Percentiles rank a stretch among this genome's conserved stretches.
Conservation (phyloP, 2,888 invertebrate species). For the Apamea crenata region DNA sequence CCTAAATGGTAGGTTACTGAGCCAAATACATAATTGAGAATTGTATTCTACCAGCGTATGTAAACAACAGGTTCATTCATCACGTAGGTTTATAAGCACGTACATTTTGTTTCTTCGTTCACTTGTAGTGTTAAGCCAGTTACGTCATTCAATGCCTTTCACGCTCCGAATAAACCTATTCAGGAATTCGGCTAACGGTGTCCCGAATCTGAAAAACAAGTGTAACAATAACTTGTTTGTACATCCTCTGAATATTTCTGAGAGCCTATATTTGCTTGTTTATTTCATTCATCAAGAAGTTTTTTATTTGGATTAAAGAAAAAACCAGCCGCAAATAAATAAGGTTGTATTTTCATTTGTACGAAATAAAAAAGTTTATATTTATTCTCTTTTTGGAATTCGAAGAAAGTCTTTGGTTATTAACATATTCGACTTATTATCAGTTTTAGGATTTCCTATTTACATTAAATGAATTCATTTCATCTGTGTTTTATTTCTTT, state of each 20-base stretch:
- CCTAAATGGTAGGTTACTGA: conserved; percentile 26
- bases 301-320: conserved; percentile 21
- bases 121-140: conserved; percentile 36
- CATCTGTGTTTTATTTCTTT: conserved; percentile 44
- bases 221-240: conserved; percentile 47
- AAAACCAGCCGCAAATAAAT: conserved; percentile 6
- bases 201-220: conserved; percentile 46
- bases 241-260: conserved; percentile 18
- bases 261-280: conserved; percentile 31
- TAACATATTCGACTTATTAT: conserved; percentile 16
- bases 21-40: conserved; percentile 41
- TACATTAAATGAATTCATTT: conserved; percentile 38
- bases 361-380: not conserved
- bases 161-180: conserved; percentile 55
- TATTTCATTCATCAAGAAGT: conserved; percentile 17
- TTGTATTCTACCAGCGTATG: conserved; percentile 32
- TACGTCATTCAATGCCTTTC: conserved; percentile 57
- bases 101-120: conserved; percentile 42
- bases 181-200: conserved; percentile 48
- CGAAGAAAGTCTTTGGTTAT: not conserved
- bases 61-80: conserved; percentile 61
- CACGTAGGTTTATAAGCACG: conserved; percentile 34
- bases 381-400: conserved; percentile 3
- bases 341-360: conserved; percentile 11
- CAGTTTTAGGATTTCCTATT: conserved; percentile 22